Evolutionary conservation across 2,888 invertebrate genomes (phyloP).

Genomic region (Ganaspis brasiliensis): DNA sequence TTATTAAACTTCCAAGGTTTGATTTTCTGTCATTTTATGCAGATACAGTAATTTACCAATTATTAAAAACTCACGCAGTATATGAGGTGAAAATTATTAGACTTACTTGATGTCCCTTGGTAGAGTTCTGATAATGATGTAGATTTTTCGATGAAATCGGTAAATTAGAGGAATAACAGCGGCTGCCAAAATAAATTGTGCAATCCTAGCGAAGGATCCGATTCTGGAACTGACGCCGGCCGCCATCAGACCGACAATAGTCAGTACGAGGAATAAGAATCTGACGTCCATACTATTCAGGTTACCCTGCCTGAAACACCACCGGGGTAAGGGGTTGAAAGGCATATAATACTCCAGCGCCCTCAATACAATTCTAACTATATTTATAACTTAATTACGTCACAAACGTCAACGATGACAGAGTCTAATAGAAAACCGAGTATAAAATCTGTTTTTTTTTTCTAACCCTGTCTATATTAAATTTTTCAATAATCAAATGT

Average conservation of each 20-base stretch:
- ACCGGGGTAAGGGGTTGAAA: constrained; percentile 56
- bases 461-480: too few relatives aligned
- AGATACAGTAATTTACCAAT: too few relatives aligned
- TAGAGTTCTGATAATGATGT: constrained; percentile 74
- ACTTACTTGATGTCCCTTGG: constrained; percentile 77
- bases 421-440: not conserved
- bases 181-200: constrained; percentile 71
- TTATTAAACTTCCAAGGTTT: too few relatives aligned
- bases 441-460: too few relatives aligned
- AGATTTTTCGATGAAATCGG: constrained; percentile 74
- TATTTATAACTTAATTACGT: not conserved
- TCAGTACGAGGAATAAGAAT: constrained; percentile 72
- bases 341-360: constrained; percentile 47
- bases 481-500: too few relatives aligned
- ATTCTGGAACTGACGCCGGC: constrained; percentile 71
- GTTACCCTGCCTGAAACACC: constrained; percentile 62
- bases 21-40: too few relatives aligned
- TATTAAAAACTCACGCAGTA: too few relatives aligned
- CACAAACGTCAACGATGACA: not conserved
- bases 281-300: constrained; percentile 74
- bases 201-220: constrained; percentile 70
- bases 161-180: constrained; percentile 71
- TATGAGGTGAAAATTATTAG: constrained; percentile 16
- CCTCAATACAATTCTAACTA: constrained; percentile 31
- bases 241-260: constrained; percentile 73